Percentiles rank a stretch among this genome's conserved stretches.
phyloP scores from a whole-genome alignment of 2,888 invertebrate species.

The Eupithecia exiguata region DNA sequence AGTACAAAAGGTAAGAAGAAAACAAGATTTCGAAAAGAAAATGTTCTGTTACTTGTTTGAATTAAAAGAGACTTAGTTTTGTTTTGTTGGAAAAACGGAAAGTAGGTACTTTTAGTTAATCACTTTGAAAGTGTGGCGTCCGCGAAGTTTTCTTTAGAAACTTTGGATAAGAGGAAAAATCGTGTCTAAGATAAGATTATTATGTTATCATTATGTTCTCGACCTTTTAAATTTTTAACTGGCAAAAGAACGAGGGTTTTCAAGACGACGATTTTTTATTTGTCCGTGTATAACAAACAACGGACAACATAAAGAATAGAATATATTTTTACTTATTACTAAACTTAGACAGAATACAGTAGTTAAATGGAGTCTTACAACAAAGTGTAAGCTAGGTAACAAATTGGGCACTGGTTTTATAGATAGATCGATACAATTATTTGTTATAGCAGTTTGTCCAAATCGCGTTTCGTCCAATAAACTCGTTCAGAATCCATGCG shows the following conservation, averaged over 20 bases:
- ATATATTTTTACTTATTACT: no score
- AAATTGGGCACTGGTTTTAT: no score
- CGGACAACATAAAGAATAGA: no score
- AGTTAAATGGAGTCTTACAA: no score
- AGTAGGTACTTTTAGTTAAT: constrained; percentile 25
- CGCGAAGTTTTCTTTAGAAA: constrained; percentile 17
- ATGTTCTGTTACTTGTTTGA: constrained; percentile 8
- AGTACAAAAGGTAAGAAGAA: constrained; percentile 2
- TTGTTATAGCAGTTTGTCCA: no score
- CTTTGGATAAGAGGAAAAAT: constrained; percentile 11
- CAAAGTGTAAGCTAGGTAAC: no score
- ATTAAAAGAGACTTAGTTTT: constrained; percentile 27
- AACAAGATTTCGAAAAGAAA: constrained; percentile 7
- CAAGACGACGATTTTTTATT: neutral
- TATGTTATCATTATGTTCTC: constrained; percentile 7
- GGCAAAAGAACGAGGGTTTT: neutral
- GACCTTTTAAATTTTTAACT: constrained; percentile 1
- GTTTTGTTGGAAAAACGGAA: constrained; percentile 20
- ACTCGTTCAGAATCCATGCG: no score
- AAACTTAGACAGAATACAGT: no score
- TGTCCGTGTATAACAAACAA: neutral
- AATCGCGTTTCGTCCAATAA: no score
- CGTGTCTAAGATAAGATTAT: neutral
- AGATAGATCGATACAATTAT: no score
- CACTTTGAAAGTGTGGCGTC: constrained; percentile 17